Evolutionary conservation across 2,888 invertebrate species (phyloP), one percentile per base, ranked within the genome.

Genomic region (Polylopha cassiicola): DNA sequence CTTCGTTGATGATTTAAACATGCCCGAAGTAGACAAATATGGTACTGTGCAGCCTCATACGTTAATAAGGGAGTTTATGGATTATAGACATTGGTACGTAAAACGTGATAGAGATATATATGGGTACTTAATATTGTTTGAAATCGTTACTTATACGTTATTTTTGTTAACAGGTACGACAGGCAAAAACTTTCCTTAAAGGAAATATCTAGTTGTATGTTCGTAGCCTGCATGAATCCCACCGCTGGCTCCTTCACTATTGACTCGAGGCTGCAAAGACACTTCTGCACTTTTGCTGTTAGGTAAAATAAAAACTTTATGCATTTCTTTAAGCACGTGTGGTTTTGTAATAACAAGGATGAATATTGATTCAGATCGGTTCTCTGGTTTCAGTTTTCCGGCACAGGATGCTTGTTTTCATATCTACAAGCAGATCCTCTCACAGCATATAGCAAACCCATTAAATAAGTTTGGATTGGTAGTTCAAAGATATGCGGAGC

Each of bases 31-130:
- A 2, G 98, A 98, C 72, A 89, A 89, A 38, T 98, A 97, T 71
- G 95, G 95, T 39, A 98, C 98, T 0, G 97, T 97, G 7, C 97
- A 97, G 66, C 96, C 98, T 0, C 98, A 98, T 64, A 98, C 98
- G 0, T 87, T 98, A 1, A 92, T 98, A 45, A 87, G 97, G 11
- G 95, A 98, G 68, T 95, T 94, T 68, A 91, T 97, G 89, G 96
- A 97, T 75, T 98, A 98, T 67, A 90, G 88, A 50, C 98, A 98
- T 76, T 98, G 98, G 97, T 91, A 84, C 55, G 42, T 24, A n/a
- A 8, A 8, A 9, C 7, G 10, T 6, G 13, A 14, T 14, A 8
- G 9, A 2, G 9, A 11, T 30, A 4, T 11, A n/a, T 3, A n/a
- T 4, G n/a, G 13, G 8, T 2, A 4, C 13, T 22, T 10, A 7